Base-by-base conservation (phyloP, 1,140 invertebrate genomes). In the Drosophila santomea region DNA sequence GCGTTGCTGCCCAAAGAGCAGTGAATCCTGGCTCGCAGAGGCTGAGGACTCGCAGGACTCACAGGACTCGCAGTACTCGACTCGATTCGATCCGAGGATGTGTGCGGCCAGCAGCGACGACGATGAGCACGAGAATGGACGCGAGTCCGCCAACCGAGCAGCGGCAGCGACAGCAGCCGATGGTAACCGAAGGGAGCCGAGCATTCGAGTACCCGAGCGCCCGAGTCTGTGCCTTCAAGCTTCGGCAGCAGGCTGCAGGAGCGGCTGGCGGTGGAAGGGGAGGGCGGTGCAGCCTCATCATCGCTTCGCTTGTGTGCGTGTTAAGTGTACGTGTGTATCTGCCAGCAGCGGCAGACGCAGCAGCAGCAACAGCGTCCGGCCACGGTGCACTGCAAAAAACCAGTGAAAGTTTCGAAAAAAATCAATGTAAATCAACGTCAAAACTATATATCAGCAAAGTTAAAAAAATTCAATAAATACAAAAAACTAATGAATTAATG, bases 121-220 rank as follows among this genome's bases (percentile, higher is more conserved):
- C 82, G 82, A 88, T 83, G 82, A 68, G 71, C 58, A 79, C 82
- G 83, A 81, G 74, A 83, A 88, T 83, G 83, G 86, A 57, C 50
- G 4, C 62, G 45, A 74, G 8, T 25, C 25, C 35, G 36, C 8
- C n/a, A 41, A 38, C 66, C 67, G 55, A 69, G 14, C 47, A 10
- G 23, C 43, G 32, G 52, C 43, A 71, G 44, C 20, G 32, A 52
- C 23, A 61, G 36, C 35, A 20, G 36, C 32, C 41, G 35, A 44
- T 38, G 17, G 50, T n/a, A 28, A 20, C 58, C 54, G 47, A 52
- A 10, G 32, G 28, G 8, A 25, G 38, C 43, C 43, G 39, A 55
- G 3, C 10, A 8, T 8, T 1, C 32, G 63, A 64, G 56, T 3
- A 25, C 51, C 43, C 43, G 41, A 55, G 4, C 3, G 12, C 38